Evolutionary conservation across 2,888 invertebrate genomes (phyloP).

Genomic region (Cosmia trapezina): DNA sequence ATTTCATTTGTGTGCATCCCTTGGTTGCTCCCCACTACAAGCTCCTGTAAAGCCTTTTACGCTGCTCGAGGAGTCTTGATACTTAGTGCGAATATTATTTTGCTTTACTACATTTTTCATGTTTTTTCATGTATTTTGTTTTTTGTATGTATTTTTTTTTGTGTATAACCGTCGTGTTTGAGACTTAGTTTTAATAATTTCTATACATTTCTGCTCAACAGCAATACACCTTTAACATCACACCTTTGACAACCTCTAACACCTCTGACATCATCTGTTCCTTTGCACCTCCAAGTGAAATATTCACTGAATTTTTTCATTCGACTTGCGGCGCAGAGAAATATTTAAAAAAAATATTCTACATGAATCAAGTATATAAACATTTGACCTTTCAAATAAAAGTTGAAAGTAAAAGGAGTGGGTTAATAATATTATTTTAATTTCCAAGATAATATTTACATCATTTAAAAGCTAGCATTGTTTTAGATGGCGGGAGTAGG

Average conservation of each 20-base stretch:
- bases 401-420: neutral
- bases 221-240: too few relatives aligned
- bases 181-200: too few relatives aligned
- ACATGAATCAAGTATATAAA: neutral
- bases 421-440: too few relatives aligned
- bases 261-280: neutral
- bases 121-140: too few relatives aligned
- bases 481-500: too few relatives aligned
- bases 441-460: too few relatives aligned
- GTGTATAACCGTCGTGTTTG: too few relatives aligned
- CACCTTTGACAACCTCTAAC: too few relatives aligned
- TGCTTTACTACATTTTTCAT: too few relatives aligned
- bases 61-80: conserved; percentile 19
- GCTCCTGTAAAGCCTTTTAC: conserved; percentile 53
- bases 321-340: neutral
- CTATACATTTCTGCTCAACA: too few relatives aligned
- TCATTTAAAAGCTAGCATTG: too few relatives aligned
- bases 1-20: conserved; percentile 72
- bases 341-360: neutral
- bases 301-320: neutral
- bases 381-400: neutral
- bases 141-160: too few relatives aligned
- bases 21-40: conserved; percentile 58
- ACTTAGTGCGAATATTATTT: conserved; percentile 18
- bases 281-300: neutral